phyloP scores from a whole-genome alignment of 1,140 invertebrate species.

The Platorchestia sp. region DNA sequence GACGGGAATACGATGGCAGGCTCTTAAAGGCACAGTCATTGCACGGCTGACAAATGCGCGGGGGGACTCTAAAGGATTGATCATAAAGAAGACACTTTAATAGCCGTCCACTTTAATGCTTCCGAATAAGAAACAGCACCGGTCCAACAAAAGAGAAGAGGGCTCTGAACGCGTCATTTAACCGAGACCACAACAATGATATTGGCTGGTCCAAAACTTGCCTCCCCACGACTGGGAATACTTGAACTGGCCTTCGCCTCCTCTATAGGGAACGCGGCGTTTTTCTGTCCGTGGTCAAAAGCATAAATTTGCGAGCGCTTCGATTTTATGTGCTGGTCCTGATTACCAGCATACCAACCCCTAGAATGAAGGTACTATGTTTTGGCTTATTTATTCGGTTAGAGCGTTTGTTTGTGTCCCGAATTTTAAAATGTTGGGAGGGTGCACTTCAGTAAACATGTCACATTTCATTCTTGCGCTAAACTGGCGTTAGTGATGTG shows the following conservation, averaged over 20 bases:
- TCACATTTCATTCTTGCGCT: background rate
- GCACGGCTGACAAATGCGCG: constrained; percentile 47
- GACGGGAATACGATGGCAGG: constrained; percentile 52
- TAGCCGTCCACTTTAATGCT: constrained; percentile 53
- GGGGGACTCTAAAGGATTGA: constrained; percentile 55
- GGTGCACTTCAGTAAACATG: background rate
- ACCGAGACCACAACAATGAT: constrained; percentile 53
- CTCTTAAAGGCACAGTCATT: constrained; percentile 51
- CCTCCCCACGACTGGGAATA: background rate
- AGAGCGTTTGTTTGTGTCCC: background rate
- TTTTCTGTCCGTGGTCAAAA: constrained; percentile 3
- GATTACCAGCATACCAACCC: background rate
- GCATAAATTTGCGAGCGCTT: background rate
- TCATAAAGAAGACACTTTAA: constrained; percentile 56
- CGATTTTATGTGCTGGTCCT: constrained; percentile 27
- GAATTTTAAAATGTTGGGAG: background rate
- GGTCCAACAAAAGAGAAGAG: constrained; percentile 47
- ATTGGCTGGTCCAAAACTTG: background rate
- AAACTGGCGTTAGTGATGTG: background rate
- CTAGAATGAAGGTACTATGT: background rate
- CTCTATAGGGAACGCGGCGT: background rate
- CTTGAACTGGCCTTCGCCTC: constrained; percentile 26
- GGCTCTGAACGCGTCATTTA: constrained; percentile 52
- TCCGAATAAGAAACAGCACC: constrained; percentile 51
- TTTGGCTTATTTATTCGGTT: background rate